Base-by-base conservation (phyloP, 1,140 invertebrate species). In the Stenopsyche tienmushanensis region DNA sequence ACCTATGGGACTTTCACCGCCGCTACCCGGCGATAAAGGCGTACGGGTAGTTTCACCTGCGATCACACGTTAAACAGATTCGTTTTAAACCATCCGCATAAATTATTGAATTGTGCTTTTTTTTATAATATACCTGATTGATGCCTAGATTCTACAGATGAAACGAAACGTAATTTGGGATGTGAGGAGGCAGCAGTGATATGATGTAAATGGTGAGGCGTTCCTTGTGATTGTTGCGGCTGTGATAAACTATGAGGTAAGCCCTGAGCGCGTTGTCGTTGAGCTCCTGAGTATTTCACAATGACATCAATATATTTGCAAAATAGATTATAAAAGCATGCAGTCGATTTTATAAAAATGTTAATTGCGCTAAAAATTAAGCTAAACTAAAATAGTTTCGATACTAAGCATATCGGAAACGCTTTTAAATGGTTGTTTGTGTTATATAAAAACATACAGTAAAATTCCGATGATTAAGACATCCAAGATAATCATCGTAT, bases 81-180 rank as follows among this genome's bases (percentile, higher is more conserved):
- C 7, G 5, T 10, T 47, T 47, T 47, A 5, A 10, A 10, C 17
- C 44, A 18, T 47, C 17, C 8, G 44, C 24, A 55, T 23, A 55
- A 55, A 29, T 3, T 26, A 45, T 7, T 7, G 5, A 34, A 26
- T 17, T 25, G 7, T 34, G 5, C 13, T 21, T 18, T 3, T 41
- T 57, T 5, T 39, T n/a, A n/a, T 17, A 57, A 79, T 75, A 83
- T 85, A 88, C 87, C 87, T 83, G 86, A 85, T 71, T 84, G 86
- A 75, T 87, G 80, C 79, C 85, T 88, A 80, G 84, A 85, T 75
- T 88, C 87, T 75, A 88, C 84, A 50, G 88, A 90, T 71, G 88
- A 88, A 26, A 90, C 87, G 83, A 91, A 91, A 66, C 89, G 85
- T 59, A 90, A 80, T 81, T 89, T 90, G 67, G 88, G 86, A 7